Conservation (phyloP, 2,113 vertebrate genomes). For the Mustela lutreola region DNA sequence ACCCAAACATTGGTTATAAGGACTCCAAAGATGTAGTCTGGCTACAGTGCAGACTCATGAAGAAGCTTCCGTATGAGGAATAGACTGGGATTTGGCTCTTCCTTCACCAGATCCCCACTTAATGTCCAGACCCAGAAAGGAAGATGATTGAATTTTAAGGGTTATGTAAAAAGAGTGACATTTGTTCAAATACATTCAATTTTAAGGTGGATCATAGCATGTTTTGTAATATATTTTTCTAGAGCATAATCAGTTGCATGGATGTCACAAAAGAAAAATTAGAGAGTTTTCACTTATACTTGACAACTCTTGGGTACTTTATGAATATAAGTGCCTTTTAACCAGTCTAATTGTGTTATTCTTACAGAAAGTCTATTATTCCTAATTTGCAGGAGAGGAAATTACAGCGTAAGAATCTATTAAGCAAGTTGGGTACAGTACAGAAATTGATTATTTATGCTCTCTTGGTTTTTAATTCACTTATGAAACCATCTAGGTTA, state of each 20-base stretch:
- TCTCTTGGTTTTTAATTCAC: constrained; percentile 75
- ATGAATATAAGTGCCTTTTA: constrained; percentile 8
- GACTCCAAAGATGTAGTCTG: background rate
- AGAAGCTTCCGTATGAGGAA: background rate
- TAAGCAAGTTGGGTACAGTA: constrained; percentile 49
- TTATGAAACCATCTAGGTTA: constrained; percentile 65
- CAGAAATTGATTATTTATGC: constrained; percentile 69
- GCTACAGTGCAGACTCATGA: background rate
- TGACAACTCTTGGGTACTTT: constrained; percentile 20
- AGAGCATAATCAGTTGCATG: background rate
- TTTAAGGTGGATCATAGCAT: background rate
- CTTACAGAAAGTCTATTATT: constrained; percentile 53
- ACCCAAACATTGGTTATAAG: background rate
- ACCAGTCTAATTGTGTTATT: constrained; percentile 48
- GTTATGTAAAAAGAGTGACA: background rate
- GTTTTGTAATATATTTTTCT: background rate
- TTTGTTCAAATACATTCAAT: background rate
- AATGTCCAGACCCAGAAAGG: background rate
- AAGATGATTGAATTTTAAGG: background rate
- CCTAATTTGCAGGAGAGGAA: constrained; percentile 57
- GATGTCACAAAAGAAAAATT: constrained; percentile 33
- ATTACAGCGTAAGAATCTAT: constrained; percentile 50
- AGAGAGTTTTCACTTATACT: background rate
- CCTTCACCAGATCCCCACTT: background rate
- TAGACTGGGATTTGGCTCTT: background rate